Evolutionary conservation across 1,140 invertebrate species (phyloP).

Genomic region (Ceratosolen fusciceps): DNA sequence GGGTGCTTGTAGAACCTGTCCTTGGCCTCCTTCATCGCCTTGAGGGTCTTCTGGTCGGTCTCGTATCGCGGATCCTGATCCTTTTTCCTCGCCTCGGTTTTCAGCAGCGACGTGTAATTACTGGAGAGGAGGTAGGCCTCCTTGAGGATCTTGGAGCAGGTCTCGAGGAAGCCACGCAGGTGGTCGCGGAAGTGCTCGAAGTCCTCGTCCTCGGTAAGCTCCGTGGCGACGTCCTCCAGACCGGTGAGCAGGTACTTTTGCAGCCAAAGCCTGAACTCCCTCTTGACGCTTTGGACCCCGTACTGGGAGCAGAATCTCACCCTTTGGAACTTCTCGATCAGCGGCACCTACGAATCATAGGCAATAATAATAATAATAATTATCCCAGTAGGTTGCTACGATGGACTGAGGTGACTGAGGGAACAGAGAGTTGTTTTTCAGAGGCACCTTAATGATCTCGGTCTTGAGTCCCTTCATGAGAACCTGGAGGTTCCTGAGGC

Average conservation of each 20-base stretch:
- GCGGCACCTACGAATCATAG: slow-evolving; percentile 27
- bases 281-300: slow-evolving; percentile 41
- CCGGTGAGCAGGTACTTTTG: slow-evolving; percentile 42
- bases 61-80: slow-evolving; percentile 37
- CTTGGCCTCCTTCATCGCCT: slow-evolving; percentile 21
- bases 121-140: slow-evolving; percentile 35
- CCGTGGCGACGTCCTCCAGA: slow-evolving; percentile 12
- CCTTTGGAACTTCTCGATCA: slow-evolving; percentile 45
- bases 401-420: no score
- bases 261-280: slow-evolving; percentile 43
- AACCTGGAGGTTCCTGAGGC: slow-evolving; percentile 42
- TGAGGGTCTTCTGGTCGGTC: slow-evolving; percentile 15
- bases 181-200: slow-evolving; percentile 15
- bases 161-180: slow-evolving; percentile 10
- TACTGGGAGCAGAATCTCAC: slow-evolving; percentile 46
- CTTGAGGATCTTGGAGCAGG: not conserved
- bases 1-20: slow-evolving; percentile 28
- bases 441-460: slow-evolving; percentile 34
- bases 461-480: slow-evolving; percentile 41
- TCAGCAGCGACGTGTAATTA: slow-evolving; percentile 29
- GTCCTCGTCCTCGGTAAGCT: slow-evolving; percentile 15
- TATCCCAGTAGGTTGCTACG: no score
- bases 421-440: no score
- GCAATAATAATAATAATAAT: no score
- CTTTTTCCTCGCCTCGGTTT: slow-evolving; percentile 39